Conservation (phyloP, 2,113 vertebrate genomes). For the Neolamprologus sp. region DNA sequence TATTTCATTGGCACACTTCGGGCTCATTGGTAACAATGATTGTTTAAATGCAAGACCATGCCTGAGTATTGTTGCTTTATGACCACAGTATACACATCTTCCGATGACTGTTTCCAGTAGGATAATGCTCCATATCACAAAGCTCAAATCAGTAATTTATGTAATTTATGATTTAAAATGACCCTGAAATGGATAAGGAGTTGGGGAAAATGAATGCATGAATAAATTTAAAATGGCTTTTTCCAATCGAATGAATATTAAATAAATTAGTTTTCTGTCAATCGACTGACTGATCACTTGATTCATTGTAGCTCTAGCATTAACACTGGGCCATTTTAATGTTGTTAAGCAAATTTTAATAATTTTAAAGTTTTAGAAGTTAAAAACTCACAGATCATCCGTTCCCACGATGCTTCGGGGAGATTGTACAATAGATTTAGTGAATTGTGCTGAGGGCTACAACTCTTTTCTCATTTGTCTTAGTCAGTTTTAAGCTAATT, state of each 20-base stretch:
- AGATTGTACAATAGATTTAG: not conserved
- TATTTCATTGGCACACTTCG: not conserved
- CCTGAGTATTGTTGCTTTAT: not conserved
- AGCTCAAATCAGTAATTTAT: not conserved
- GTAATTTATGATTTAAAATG: not conserved
- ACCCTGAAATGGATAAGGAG: not conserved
- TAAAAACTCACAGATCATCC: not conserved
- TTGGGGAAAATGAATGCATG: not conserved
- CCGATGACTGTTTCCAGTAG: not conserved
- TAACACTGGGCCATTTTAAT: not conserved
- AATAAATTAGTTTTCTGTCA: not conserved
- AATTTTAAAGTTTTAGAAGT: not conserved
- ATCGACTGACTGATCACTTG: not conserved
- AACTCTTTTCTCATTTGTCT: not conserved
- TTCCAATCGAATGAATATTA: not conserved
- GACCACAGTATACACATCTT: not conserved
- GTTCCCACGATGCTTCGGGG: not conserved
- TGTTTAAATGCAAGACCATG: not conserved
- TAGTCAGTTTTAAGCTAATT: not conserved
- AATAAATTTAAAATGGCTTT: not conserved
- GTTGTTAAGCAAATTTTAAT: not conserved
- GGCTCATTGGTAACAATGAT: not conserved
- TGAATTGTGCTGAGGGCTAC: not conserved
- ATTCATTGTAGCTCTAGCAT: not conserved
- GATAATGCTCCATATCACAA: not conserved